Evolutionary conservation across 1,140 invertebrate genomes (phyloP).

Genomic region (Maniola jurtina): DNA sequence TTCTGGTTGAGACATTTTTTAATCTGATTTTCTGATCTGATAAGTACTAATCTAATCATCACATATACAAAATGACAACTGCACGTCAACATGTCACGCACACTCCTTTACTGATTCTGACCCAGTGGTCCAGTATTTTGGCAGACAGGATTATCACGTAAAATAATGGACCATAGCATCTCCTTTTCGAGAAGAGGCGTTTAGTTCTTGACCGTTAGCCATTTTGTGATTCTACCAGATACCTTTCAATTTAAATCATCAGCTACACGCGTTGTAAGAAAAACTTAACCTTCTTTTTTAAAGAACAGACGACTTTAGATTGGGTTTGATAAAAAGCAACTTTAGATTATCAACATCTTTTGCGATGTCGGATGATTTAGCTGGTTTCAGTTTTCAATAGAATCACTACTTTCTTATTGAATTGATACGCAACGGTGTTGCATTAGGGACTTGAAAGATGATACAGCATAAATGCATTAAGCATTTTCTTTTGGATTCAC

Average conservation of each 20-base stretch:
- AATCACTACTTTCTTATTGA: background rate
- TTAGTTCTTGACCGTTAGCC: slow-evolving; percentile 23
- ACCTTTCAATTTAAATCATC: slow-evolving; percentile 19
- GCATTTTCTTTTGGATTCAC: no score
- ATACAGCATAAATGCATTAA: no score
- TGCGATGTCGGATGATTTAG: background rate
- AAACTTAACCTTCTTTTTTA: slow-evolving; percentile 15
- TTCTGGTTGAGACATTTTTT: no score
- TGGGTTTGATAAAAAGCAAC: slow-evolving; percentile 8
- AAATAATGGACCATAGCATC: no score
- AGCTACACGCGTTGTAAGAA: slow-evolving; percentile 11
- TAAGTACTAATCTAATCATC: no score
- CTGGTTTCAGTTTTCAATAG: background rate
- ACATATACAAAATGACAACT: no score
- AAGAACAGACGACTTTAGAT: slow-evolving; percentile 5
- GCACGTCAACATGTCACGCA: no score
- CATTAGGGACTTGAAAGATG: no score
- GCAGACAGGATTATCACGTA: no score
- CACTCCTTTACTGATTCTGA: no score
- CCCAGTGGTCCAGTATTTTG: no score
- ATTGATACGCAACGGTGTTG: background rate
- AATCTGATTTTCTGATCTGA: no score
- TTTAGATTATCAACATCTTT: slow-evolving; percentile 4
- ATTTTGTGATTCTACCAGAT: slow-evolving; percentile 24
- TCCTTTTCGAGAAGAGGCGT: background rate